These are phyloP conservation scores for Drosophila glabriapex DNA, from an alignment of 2,888 invertebrate genomes.

Conservation along the genomic window DNA sequence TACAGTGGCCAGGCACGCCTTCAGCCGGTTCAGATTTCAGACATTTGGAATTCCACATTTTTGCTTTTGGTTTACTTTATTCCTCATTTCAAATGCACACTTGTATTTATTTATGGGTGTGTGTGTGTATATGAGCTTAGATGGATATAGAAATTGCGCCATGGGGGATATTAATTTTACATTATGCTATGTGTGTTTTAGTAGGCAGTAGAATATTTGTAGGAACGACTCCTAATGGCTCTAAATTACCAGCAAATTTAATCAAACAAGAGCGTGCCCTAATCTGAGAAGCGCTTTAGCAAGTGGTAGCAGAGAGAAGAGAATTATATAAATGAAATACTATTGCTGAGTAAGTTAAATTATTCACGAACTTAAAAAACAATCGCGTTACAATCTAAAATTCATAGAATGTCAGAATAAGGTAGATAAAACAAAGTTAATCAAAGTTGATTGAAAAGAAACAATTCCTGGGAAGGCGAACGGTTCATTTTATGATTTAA, in stretches of 20 bases:
- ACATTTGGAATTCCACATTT: constrained; percentile 32
- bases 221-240: constrained; percentile 2
- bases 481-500: background rate
- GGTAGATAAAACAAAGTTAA: background rate
- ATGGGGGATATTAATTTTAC: constrained; percentile 38
- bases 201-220: constrained; percentile 6
- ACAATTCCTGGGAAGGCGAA: background rate
- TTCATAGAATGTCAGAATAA: background rate
- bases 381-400: background rate
- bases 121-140: constrained; percentile 11
- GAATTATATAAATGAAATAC: no score
- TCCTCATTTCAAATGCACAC: constrained; percentile 46
- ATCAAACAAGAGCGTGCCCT: background rate
- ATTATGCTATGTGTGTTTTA: constrained; percentile 30
- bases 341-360: background rate
- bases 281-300: background rate
- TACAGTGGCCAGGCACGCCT: constrained; percentile 28
- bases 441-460: background rate
- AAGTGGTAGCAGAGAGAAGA: background rate
- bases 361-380: background rate
- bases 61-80: constrained; percentile 14
- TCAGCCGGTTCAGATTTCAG: constrained; percentile 51
- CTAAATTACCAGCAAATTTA: constrained; percentile 15
- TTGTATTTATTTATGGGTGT: constrained; percentile 43
- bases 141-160: constrained; percentile 33